Evolutionary conservation across 1,140 invertebrate species (phyloP), one percentile per base, ranked within the genome.

Genomic region (Dendroctonus ponderosae): DNA sequence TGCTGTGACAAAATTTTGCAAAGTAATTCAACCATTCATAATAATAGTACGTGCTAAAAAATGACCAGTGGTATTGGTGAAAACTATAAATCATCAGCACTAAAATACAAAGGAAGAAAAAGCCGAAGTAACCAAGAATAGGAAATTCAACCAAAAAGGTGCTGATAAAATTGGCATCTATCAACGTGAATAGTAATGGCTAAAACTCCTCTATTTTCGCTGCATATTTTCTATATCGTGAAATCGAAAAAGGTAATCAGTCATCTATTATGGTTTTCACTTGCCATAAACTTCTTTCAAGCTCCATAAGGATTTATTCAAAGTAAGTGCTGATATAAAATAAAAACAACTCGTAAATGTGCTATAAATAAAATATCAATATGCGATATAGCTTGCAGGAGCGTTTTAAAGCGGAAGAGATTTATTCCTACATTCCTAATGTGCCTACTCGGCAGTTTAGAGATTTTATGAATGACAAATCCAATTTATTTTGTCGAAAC

Each of bases 311-410:
- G 50, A 52, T 52, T 52, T 52, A 52, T 52, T 52, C 37, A 52
- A 52, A 52, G 50, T 52, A 52, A 52, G 50, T 52, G 50, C 50
- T 52, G 50, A 52, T 52, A 52, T 52, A 52, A 52, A 52, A 52
- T 52, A 52, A 52, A 52, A 52, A 52, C 50, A 52, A 52, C n/a
- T 52, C 50, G 50, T 52, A 52, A 52, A 52, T 52, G 50, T 37
- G 26, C 50, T 52, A 52, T 52, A 52, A 52, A 52, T 52, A 52
- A 52, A 52, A 52, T 52, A 52, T 52, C 50, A 52, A 52, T 52
- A 52, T 52, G 50, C 50, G 50, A 26, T 52, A 52, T 52, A 14
- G n/a, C 50, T 52, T 52, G 50, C 5, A 37, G 50, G 50, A 52
- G n/a, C 50, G 26, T 26, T 26, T 52, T 52, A 52, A 26, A 52